Base-by-base conservation (phyloP, 2,797 vertebrate species). In the Parauchenoglanis punctatus region DNA sequence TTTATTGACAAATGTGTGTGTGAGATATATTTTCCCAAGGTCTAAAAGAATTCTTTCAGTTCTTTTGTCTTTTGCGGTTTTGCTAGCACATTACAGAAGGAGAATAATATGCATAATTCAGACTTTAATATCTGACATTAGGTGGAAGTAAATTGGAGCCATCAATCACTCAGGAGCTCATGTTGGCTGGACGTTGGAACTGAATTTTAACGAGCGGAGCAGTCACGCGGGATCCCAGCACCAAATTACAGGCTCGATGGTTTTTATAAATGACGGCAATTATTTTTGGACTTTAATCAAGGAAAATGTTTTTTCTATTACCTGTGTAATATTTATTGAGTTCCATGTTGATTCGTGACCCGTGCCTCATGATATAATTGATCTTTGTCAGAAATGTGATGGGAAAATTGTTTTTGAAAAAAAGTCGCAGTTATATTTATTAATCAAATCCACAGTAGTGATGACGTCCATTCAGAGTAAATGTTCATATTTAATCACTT, bases 101-200 rank as follows among this genome's bases (percentile, higher is more conserved):
- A 89, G 89, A 94, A 92, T 93, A 91, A 94, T 86, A 87, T 94
- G 91, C 92, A 95, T 95, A 92, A 95, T 94, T 95, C 93, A 93
- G 90, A 93, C 86, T 93, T 94, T 94, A 94, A 95, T 95, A 95
- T 94, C 91, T 93, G 91, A 92, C 83, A 76, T 94, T 93, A 93
- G 92, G 89, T 91, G 86, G 78, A 92, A 92, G 92, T 94, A 94
- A 95, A 95, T 95, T 95, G 92, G 89, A 95, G 87, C 91, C 83
- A 96, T 96, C 94, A 95, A 92, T 95, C 95, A 95, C 84, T 86
- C 58, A 18, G 91, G 89, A 90, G 88, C 78, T 93, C 87, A 88
- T 92, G 90, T 94, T 89, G 91, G 89, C 88, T 88, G 92, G 91
- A 93, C 90, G 92, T 91, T 82, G 91, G 77, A 90, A 90, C 90